Evolutionary conservation across 2,113 vertebrate species (phyloP).

Genomic region (Myrmecobius fasciatus): DNA sequence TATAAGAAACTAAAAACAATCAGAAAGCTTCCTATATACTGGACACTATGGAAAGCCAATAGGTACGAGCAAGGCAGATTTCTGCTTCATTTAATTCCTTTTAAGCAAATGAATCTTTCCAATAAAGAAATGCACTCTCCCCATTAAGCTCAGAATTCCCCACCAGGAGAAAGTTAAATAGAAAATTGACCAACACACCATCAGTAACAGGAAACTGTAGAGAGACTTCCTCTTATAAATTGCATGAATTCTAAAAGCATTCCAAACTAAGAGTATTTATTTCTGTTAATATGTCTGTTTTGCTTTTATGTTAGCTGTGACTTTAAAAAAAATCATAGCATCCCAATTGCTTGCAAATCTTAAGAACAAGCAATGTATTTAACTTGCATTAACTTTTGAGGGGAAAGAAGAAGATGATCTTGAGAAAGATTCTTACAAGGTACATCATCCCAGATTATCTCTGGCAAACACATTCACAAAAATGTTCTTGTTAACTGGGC

Average conservation of each 20-base stretch:
- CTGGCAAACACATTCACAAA: conserved; percentile 59
- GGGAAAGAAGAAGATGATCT: conserved; percentile 1
- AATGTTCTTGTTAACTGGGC: conserved; percentile 74
- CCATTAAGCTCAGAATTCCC: neutral
- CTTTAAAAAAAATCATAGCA: neutral
- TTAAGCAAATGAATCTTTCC: neutral
- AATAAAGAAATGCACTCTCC: neutral
- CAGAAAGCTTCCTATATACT: neutral
- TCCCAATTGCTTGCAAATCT: neutral
- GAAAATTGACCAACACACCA: neutral
- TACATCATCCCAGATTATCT: conserved; percentile 54
- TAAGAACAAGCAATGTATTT: neutral
- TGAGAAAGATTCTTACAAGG: conserved; percentile 46
- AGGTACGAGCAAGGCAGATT: neutral
- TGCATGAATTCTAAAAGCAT: conserved; percentile 3
- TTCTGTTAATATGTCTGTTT: conserved; percentile 22
- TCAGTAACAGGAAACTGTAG: neutral
- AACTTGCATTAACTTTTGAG: neutral
- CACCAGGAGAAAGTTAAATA: neutral
- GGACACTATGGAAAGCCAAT: neutral
- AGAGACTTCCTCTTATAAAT: neutral
- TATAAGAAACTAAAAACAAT: neutral
- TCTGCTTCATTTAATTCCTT: neutral
- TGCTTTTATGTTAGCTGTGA: neutral
- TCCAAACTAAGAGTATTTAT: conserved; percentile 29